phyloP scores from a whole-genome alignment of 2,797 vertebrate species.

The Sebastes steindachneri region DNA sequence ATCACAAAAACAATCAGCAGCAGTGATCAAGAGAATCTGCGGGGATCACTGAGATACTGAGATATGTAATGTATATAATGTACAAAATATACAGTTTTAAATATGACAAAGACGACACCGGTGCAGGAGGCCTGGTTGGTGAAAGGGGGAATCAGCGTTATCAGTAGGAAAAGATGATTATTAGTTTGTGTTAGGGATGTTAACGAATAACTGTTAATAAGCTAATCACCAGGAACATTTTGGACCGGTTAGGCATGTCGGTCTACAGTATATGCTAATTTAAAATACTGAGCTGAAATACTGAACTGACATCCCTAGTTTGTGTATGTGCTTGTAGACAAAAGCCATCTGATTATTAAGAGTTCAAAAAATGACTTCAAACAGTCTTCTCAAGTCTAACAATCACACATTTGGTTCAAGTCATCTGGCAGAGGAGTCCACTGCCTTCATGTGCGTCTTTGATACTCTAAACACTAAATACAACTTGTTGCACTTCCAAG shows the following conservation, averaged over 20 bases:
- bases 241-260: too few relatives aligned
- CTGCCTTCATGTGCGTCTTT: background rate
- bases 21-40: background rate
- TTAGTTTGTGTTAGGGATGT: too few relatives aligned
- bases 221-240: too few relatives aligned
- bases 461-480: background rate
- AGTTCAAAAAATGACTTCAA: background rate
- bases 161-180: too few relatives aligned
- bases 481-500: background rate
- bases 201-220: too few relatives aligned
- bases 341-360: background rate
- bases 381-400: background rate
- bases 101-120: background rate
- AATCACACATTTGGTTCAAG: background rate
- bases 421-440: background rate
- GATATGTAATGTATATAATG: background rate
- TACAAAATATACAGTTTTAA: background rate
- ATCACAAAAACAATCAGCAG: background rate
- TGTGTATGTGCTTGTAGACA: too few relatives aligned
- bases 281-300: too few relatives aligned
- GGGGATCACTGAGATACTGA: background rate
- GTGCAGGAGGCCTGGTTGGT: background rate
- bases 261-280: too few relatives aligned
- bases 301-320: too few relatives aligned
- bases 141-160: too few relatives aligned